Base-by-base conservation (phyloP, 2,797 vertebrate species). In the Eulemur coronatus region DNA sequence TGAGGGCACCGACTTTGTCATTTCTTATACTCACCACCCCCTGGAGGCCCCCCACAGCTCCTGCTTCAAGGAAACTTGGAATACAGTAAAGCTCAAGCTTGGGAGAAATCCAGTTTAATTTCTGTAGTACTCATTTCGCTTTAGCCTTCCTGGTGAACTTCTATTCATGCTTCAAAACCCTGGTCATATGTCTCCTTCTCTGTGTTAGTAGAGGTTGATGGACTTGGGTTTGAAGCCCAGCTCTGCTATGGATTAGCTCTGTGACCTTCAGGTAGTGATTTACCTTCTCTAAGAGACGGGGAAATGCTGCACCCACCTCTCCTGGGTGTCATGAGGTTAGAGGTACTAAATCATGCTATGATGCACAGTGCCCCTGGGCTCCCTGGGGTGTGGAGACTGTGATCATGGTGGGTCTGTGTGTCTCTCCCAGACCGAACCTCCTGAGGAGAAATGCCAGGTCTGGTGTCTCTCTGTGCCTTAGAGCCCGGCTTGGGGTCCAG, bases 131-230 rank as follows among this genome's bases (percentile, higher is more conserved):
- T 87, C 4, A 13, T 82, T 95, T 87, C 9, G 65, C 28, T 26
- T 46, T 33, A 85, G 73, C 2, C 30, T 84, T 93, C 35, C 41
- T 84, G 46, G 57, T 61, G 30, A 93, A 76, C 52, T 92, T 95
- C 81, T 92, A 61, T 38, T 73, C 35, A 81, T 69, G 15, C 61
- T 93, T 90, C 93, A 79, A 87, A 97, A 89, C 35, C n/a, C 65
- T 84, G 57, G 35, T 48, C 72, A 95, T 57, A 75, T 70, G 78
- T 75, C 81, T 96, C 69, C 41, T 88, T 73, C 43, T 92, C 57
- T 85, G 8, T 88, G 8, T 52, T 69, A 35, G 20, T 48, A 35
- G 78, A 76, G 17, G n/a, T 7, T 13, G 69, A 79, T 14, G 24
- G 69, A 85, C 41, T 88, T 87, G 30, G 38, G 69, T 93, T 67